Conservation (phyloP, 2,797 vertebrate genomes). For the Hydrolagus colliei region DNA sequence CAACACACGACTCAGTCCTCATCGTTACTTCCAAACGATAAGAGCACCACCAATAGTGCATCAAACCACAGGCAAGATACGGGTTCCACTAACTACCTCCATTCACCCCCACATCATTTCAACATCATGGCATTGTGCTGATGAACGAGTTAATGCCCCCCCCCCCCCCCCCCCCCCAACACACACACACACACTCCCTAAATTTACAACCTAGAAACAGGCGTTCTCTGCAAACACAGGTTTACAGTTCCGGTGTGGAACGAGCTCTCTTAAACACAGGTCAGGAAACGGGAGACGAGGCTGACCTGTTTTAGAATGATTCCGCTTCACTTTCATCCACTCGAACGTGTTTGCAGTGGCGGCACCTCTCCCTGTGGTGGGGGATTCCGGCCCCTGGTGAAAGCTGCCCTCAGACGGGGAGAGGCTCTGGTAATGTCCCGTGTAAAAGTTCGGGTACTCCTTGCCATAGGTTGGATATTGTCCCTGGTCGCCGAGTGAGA, state of each 20-base stretch:
- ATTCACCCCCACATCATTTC: background rate
- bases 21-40: background rate
- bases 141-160: background rate
- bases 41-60: background rate
- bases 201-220: slow-evolving; percentile 32
- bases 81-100: background rate
- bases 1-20: background rate
- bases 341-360: slow-evolving; percentile 52
- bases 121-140: background rate
- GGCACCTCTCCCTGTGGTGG: slow-evolving; percentile 34
- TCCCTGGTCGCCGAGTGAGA: slow-evolving; percentile 36
- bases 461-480: slow-evolving; percentile 37
- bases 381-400: slow-evolving; percentile 39
- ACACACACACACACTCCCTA: too few relatives aligned
- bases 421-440: slow-evolving; percentile 39
- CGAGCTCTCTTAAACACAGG: too few relatives aligned
- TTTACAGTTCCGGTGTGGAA: background rate
- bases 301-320: slow-evolving; percentile 56
- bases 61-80: background rate
- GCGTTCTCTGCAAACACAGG: background rate
- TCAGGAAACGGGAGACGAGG: slow-evolving; percentile 33
- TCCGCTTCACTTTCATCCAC: slow-evolving; percentile 66
- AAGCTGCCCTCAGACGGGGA: slow-evolving; percentile 43
- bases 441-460: slow-evolving; percentile 36
- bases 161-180: slow-evolving; percentile 33